Evolutionary conservation across 2,113 vertebrate species (phyloP), one percentile per base, ranked within the genome.

Genomic region (Girardinichthys multiradiatus): DNA sequence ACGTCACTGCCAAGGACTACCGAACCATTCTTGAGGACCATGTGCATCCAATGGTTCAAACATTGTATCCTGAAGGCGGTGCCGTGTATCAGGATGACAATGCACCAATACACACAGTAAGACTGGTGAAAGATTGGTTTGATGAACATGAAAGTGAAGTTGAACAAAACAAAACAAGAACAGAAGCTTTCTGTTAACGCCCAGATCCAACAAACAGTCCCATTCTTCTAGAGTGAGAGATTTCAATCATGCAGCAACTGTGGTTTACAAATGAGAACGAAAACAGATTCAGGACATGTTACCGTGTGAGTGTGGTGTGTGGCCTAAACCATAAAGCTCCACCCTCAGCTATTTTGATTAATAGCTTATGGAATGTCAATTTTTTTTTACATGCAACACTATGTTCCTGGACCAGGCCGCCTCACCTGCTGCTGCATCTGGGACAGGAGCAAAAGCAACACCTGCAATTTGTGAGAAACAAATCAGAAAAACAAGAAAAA

Each of bases 401-500:
- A 29, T 66, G 28, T 21, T 48, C 5, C 26, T 42, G 17, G 24
- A 57, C 24, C 14, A 42, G 15, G 6, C 48, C 1, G 4, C 35
- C 82, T 82, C 29, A 91, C 86, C 90, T 86, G 80, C 74, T 81
- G 79, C 28, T 10, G 19, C 3, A 29, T 73, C 65, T 48, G 1
- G 64, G 57, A 2, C 8, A 0, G 0, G 26, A 70, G 30, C 12
- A 64, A 12, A 57, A 28, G 48, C 21, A 85, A 2, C 15, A 45
- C 73, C 82, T 85, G 58, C 24, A 6, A 35, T 26, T 77, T 17
- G 2, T 69, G 64, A 61, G 27, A 76, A 7, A 74, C 27, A 64
- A 31, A 63, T 42, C 3, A 76, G 9, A 24, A 60, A 54, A 58
- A 42, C n/a, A 68, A 26, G 37, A 11, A 37, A 37, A 10, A 12